These are phyloP conservation scores for Enteromius fasciolatus DNA, from an alignment of 2,797 vertebrate species.

Conservation along the genomic window DNA sequence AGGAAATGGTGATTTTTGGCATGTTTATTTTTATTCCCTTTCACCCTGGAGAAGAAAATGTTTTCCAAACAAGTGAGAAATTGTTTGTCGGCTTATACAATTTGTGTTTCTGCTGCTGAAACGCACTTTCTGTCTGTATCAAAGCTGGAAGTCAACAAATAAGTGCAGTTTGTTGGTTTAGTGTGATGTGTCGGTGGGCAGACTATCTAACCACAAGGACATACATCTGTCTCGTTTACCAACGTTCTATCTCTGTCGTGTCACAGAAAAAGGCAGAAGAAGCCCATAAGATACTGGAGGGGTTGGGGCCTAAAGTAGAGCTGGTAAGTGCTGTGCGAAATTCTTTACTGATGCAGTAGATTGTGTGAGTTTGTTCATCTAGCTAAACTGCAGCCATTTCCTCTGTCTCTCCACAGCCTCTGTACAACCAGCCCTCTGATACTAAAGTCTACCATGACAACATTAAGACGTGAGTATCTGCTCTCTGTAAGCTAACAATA, in stretches of 20 bases:
- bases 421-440: conserved; percentile 98
- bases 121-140: background rate
- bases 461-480: conserved; percentile 96
- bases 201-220: conserved; percentile 16
- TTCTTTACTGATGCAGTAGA: conserved; percentile 11
- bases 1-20: conserved; percentile 26
- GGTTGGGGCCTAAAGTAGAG: conserved; percentile 96
- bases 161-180: conserved; percentile 17
- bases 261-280: conserved; percentile 98
- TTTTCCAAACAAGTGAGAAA: conserved; percentile 23
- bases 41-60: conserved; percentile 14
- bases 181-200: background rate
- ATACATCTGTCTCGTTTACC: background rate
- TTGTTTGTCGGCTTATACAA: background rate
- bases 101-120: conserved; percentile 19
- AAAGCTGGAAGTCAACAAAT: conserved; percentile 23
- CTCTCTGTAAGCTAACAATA: background rate
- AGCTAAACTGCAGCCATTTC: conserved; percentile 14
- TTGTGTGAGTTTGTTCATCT: background rate
- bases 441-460: conserved; percentile 99
- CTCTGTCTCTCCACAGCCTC: conserved; percentile 80
- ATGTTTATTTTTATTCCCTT: conserved; percentile 25
- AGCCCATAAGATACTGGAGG: conserved; percentile 98
- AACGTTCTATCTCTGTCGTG: conserved; percentile 33
- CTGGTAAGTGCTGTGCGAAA: conserved; percentile 80